phyloP scores from a whole-genome alignment of 2,888 invertebrate species.

The Willowsia nigromaculata region DNA sequence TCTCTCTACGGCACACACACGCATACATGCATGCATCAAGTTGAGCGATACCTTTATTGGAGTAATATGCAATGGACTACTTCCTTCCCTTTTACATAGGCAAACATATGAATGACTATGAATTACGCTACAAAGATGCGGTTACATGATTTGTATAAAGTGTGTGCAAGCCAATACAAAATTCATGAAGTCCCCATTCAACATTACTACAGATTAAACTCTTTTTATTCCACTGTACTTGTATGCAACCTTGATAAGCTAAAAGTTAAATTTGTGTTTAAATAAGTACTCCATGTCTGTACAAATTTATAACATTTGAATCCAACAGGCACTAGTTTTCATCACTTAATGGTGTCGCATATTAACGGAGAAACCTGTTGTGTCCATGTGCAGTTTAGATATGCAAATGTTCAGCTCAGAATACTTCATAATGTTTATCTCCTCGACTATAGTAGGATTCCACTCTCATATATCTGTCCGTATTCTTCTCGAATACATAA shows the following conservation, averaged over 20 bases:
- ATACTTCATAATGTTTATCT: background rate
- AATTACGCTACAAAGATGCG: background rate
- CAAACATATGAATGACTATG: background rate
- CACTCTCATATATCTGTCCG: background rate
- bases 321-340: constrained; percentile 14
- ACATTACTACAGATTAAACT: background rate
- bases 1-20: constrained; percentile 1
- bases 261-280: background rate
- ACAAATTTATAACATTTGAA: background rate
- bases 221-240: background rate
- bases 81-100: constrained; percentile 26
- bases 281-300: background rate
- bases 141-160: background rate
- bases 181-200: background rate
- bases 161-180: background rate
- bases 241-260: background rate
- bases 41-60: constrained; percentile 31
- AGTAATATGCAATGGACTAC: constrained; percentile 24
- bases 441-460: background rate
- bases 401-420: background rate
- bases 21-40: background rate
- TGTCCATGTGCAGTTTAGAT: background rate
- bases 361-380: constrained; percentile 26
- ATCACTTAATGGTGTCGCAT: background rate
- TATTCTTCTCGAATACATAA: background rate